Conservation (phyloP, 2,797 vertebrate species). For the Myripristis murdjan region DNA sequence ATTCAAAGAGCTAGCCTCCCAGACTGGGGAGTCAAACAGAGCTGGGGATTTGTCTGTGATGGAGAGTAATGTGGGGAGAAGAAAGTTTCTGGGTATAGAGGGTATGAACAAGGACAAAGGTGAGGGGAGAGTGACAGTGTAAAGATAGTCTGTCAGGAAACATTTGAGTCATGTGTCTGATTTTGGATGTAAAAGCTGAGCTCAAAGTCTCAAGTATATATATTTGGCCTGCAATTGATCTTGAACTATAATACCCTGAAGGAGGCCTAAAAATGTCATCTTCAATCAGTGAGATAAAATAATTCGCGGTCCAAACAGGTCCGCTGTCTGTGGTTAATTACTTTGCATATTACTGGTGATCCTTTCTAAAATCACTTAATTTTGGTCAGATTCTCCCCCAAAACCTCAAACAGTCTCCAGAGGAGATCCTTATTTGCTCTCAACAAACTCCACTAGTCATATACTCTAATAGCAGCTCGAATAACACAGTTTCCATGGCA, state of each 20-base stretch:
- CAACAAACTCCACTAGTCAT: slow-evolving; percentile 16
- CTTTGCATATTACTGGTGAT: background rate
- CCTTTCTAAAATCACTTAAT: background rate
- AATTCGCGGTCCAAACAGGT: background rate
- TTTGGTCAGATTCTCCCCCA: background rate
- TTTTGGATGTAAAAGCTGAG: background rate
- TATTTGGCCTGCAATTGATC: background rate
- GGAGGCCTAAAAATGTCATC: background rate
- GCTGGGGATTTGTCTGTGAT: slow-evolving; percentile 75
- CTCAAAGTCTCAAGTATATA: background rate
- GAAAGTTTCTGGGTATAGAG: slow-evolving; percentile 46
- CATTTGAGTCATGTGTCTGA: background rate
- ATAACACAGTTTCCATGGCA: slow-evolving; percentile 51
- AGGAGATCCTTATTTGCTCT: slow-evolving; percentile 28
- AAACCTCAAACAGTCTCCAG: slow-evolving; percentile 59
- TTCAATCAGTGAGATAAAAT: background rate
- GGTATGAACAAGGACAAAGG: background rate
- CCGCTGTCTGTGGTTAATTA: background rate
- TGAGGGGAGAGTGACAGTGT: background rate
- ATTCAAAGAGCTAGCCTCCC: slow-evolving; percentile 73
- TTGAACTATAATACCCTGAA: background rate
- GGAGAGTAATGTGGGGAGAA: slow-evolving; percentile 50
- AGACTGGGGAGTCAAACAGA: slow-evolving; percentile 68
- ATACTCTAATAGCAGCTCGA: slow-evolving; percentile 50
- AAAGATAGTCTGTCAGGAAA: slow-evolving; percentile 21